Base-by-base conservation (phyloP, 2,888 invertebrate genomes). In the Allacma fusca region DNA sequence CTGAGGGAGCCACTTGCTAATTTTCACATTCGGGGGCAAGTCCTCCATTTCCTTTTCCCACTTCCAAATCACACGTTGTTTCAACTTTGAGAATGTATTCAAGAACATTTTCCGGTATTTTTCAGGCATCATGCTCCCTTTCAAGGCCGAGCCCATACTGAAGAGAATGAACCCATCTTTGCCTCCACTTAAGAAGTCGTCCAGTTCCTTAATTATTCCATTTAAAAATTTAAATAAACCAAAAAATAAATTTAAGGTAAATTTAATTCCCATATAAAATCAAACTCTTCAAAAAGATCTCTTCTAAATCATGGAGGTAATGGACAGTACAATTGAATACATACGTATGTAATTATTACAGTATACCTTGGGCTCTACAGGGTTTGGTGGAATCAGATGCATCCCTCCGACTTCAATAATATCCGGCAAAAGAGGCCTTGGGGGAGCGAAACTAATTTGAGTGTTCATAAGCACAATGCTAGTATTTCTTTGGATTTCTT, bases 351-450 rank as follows among this genome's bases (percentile, higher is more conserved):
- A n/a, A n/a, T n/a, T n/a, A n/a, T n/a, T 34, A 34, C 9, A 7
- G 34, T 4, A 7, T 34, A 23, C 43, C 23, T 16, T 21, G 21
- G 40, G 23, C 76, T 91, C 91, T 83, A 94, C 88, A 43, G 90
- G 89, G 85, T 91, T 91, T 19, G 94, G 88, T 57, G 91, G 90
- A 83, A 91, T 91, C 85, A 94, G 94, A 80, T 88, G 88, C 77
- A 94, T 92, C 84, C 94, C 94, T 1, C 93, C 94, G 4, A 94
- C 92, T 87, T 94, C 94, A 13, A 93, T 93, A 0, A 94, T 93
- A 86, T 93, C 93, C 0, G 94, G 93, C 83, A 94, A 87, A 84
- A 92, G 91, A 0, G 94, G 92, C 57, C 93, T 89, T 0, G 94
- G 91, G 85, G 94, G 93, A 0, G 93, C 91, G n/a, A 94, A 91